Evolutionary conservation across 1,140 invertebrate species (phyloP), one percentile per base, ranked within the genome.

Genomic region (Batillaria attramentaria): DNA sequence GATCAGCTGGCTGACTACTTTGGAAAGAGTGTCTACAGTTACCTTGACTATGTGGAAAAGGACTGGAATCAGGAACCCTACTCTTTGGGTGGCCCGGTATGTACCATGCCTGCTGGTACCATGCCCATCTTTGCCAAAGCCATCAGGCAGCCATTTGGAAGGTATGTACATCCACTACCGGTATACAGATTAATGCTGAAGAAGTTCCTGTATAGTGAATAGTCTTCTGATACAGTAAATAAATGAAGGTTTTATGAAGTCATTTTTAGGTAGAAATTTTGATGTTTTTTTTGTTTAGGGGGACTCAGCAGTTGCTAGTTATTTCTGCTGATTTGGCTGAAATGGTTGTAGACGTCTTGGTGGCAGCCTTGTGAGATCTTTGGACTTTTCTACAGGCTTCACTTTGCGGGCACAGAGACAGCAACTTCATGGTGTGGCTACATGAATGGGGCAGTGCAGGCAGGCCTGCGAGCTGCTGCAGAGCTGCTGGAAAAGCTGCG

Each of bases 341-440:
- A n/a, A n/a, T n/a, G n/a, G n/a, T n/a, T n/a, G n/a, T n/a, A n/a
- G n/a, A n/a, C n/a, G n/a, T n/a, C n/a, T n/a, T n/a, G n/a, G n/a
- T n/a, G n/a, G n/a, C n/a, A n/a, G n/a, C n/a, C n/a, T n/a, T n/a
- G n/a, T n/a, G n/a, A n/a, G n/a, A n/a, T n/a, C n/a, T n/a, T n/a
- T n/a, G n/a, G n/a, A n/a, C 28, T 74, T 79, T 78, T 35, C 81
- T 84, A 33, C 78, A 91, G 90, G 43, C 66, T 92, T 18, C 87
- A 91, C 84, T 91, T 91, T 88, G 91, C 90, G 81, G 91, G 91
- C 24, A 91, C 91, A 60, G 91, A 92, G 77, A 89, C 89, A 24
- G 89, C 90, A 28, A 91, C 88, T 8, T 75, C 81, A 6, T 92
- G 90, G 88, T 88, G 86, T 84, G 91, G 91, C 13, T 92, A 87